Conservation (phyloP, 2,888 invertebrate species). For the Parasteatoda lunata region DNA sequence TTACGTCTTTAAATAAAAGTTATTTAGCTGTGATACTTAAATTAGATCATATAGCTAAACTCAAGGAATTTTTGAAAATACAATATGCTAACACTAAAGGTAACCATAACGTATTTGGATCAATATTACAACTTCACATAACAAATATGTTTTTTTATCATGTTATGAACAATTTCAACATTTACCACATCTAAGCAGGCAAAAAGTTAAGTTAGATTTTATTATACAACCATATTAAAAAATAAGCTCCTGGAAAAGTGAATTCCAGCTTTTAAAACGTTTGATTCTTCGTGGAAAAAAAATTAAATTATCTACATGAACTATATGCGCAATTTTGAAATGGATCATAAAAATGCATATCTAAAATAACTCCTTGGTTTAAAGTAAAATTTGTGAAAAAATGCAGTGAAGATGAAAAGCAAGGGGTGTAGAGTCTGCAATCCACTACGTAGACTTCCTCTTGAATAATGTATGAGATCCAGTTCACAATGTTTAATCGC, state of each 20-base stretch:
- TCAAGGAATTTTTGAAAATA: no score
- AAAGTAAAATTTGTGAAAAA: not conserved
- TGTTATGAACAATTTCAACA: not conserved
- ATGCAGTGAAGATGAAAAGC: not conserved
- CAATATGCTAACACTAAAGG: no score
- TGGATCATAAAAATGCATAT: not conserved
- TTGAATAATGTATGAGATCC: slow-evolving; percentile 64
- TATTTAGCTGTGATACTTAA: no score
- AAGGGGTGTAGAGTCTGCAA: not conserved
- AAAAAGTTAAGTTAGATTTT: not conserved
- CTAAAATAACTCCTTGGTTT: not conserved
- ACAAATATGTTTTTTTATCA: no score
- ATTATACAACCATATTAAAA: not conserved
- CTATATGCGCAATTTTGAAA: not conserved
- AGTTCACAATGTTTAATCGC: slow-evolving; percentile 61
- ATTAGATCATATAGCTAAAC: no score
- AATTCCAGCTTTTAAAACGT: not conserved
- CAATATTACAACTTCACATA: no score
- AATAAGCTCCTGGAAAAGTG: not conserved
- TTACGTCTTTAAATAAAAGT: no score
- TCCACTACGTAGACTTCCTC: slow-evolving; percentile 10
- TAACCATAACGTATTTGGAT: no score
- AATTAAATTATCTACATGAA: not conserved
- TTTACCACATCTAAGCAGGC: not conserved
- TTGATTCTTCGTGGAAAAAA: not conserved